Conservation (phyloP, 2,113 vertebrate genomes). For the Ammodytes marinus region DNA sequence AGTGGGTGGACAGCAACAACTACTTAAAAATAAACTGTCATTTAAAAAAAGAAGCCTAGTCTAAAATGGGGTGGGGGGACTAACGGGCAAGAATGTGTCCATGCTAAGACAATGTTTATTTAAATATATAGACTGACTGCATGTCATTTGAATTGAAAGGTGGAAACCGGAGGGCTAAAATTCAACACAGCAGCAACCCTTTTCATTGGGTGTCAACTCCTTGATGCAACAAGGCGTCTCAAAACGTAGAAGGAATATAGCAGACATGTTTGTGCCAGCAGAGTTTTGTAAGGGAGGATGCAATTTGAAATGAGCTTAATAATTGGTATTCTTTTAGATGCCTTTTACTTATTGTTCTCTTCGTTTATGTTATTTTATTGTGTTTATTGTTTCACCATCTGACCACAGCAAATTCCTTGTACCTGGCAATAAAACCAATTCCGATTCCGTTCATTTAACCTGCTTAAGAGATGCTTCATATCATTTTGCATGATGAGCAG, state of each 20-base stretch:
- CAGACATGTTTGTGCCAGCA: constrained; percentile 9
- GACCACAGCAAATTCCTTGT: too few relatives aligned
- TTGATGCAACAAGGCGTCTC: background rate
- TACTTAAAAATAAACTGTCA: constrained; percentile 75
- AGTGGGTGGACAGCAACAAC: constrained; percentile 74
- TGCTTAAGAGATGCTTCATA: constrained; percentile 25
- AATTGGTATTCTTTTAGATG: too few relatives aligned
- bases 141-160: constrained; percentile 26
- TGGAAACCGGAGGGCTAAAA: background rate
- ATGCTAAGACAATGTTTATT: constrained; percentile 41
- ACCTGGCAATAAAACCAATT: too few relatives aligned
- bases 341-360: too few relatives aligned
- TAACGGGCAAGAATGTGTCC: constrained; percentile 30
- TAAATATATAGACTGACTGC: constrained; percentile 24
- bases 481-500: constrained; percentile 8
- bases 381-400: too few relatives aligned
- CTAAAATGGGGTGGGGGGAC: constrained; percentile 21
- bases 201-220: constrained; percentile 15
- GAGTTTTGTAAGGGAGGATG: constrained; percentile 33
- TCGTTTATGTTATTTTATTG: too few relatives aligned
- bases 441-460: constrained; percentile 24
- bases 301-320: constrained; percentile 5
- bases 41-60: constrained; percentile 29
- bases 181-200: constrained; percentile 5
- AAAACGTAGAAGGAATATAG: background rate